These are phyloP conservation scores for Lophius americanus DNA, from an alignment of 2,797 vertebrate genomes.

Conservation along the genomic window DNA sequence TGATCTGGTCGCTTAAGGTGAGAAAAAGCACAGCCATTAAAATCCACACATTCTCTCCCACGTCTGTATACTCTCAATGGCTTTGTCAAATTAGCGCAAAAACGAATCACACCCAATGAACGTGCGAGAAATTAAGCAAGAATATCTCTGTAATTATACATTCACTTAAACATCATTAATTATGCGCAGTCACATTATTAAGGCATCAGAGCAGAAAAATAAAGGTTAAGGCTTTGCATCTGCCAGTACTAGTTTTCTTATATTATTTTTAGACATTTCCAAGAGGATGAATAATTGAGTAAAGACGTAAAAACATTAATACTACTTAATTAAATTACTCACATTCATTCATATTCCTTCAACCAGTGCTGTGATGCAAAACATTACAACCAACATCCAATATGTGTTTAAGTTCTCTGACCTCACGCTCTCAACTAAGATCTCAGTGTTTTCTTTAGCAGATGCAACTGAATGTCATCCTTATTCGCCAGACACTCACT, in stretches of 20 bases:
- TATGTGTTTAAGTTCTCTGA: no score
- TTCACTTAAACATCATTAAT: constrained; percentile 26
- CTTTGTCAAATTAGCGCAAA: constrained; percentile 9
- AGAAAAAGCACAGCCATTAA: constrained; percentile 38
- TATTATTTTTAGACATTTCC: neutral
- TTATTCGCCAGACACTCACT: no score
- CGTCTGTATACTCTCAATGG: neutral
- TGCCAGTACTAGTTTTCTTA: constrained; percentile 3
- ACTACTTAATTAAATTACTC: neutral
- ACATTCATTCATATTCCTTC: neutral
- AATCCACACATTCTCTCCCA: constrained; percentile 29
- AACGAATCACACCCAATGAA: constrained; percentile 17
- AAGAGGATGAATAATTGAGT: neutral
- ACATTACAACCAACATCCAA: no score
- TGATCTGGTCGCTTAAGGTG: constrained; percentile 54
- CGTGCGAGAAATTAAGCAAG: constrained; percentile 31
- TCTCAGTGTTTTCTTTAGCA: no score
- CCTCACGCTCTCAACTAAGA: no score
- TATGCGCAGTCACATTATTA: constrained; percentile 38
- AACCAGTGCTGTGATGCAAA: no score
- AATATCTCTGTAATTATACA: constrained; percentile 29
- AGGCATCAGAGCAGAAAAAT: constrained; percentile 13
- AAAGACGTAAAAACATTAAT: neutral
- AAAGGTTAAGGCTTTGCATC: constrained; percentile 12
- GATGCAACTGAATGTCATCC: no score